Evolutionary conservation across 2,888 invertebrate genomes (phyloP), one percentile per base, ranked within the genome.

Genomic region (Anagyrus pseudococci): DNA sequence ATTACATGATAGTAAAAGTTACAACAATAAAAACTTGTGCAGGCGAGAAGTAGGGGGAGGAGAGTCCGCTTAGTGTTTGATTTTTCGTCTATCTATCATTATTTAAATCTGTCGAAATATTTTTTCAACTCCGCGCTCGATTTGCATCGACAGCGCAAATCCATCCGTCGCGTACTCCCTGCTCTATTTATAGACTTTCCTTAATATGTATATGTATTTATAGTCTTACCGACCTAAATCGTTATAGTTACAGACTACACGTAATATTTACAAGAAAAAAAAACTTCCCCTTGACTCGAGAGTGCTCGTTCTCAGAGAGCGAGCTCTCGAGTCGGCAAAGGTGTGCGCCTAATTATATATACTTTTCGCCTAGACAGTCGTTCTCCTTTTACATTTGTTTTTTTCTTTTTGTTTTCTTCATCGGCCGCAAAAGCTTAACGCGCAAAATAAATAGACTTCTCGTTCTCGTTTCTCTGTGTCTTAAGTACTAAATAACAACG

Each of bases 1-100:
- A 79, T 80, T 79, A 80, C 78, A 77, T 72, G 74, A 74, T 76
- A 76, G 74, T 77, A 72, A 76, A 79, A 78, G 68, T 69, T 76
- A 75, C 78, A 80, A 80, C 79, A 78, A 79, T 80, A 75, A 76
- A 75, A 78, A 77, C 69, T 77, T 74, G 58, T 69, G 69, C 10
- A 74, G 76, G 73, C 72, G 74, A 73, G 74, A 75, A 73, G 70
- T 72, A 70, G 64, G 43, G 10, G 33, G 59, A 44, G 22, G 43
- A 33, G 13, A 33, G 40, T 50, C 37, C 26, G 41, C n/a, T 29
- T 29, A 29, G 29, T 29, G 29, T 7, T 29, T 29, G 4, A 10
- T 29, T 46, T 22, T 20, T 46, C 46, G 13, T 22, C 13, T 33
- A 41, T 15, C n/a, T 15, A 41, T 41, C 4, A 15, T 41, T 15